These are phyloP conservation scores for Tragulus kanchil DNA, from an alignment of 2,113 vertebrate species.

Conservation along the genomic window DNA sequence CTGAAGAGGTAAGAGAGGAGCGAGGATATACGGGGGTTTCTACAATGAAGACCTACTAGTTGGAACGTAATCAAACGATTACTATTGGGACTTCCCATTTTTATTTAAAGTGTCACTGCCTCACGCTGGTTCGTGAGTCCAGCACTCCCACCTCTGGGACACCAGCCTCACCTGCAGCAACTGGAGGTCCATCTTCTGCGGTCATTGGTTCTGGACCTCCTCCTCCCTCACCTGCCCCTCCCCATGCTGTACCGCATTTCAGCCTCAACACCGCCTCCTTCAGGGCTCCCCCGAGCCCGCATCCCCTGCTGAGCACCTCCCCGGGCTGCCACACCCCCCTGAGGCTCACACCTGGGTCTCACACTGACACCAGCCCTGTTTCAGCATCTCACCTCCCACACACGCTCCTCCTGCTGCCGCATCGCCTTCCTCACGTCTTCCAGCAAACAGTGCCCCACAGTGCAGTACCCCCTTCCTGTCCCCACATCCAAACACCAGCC, in stretches of 20 bases:
- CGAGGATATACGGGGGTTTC: not conserved
- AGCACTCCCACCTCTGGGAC: not conserved
- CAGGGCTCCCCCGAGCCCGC: not conserved
- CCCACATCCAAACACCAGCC: not conserved
- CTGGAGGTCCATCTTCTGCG: not conserved
- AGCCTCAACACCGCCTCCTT: not conserved
- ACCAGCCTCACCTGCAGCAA: not conserved
- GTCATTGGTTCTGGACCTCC: not conserved
- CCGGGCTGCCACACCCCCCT: accelerated
- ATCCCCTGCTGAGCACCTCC: accelerated
- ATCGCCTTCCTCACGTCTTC: not conserved
- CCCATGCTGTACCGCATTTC: accelerated
- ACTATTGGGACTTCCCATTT: not conserved
- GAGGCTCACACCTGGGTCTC: not conserved
- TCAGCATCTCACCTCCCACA: not conserved
- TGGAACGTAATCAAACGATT: not conserved
- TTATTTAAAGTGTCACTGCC: not conserved
- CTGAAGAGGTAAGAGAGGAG: not conserved
- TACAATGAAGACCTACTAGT: not conserved
- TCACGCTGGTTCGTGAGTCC: accelerated
- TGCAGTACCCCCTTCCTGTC: not conserved
- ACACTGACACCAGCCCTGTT: no score
- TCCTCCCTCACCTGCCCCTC: not conserved
- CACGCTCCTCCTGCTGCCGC: not conserved
- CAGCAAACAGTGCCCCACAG: not conserved